Percentiles rank a stretch among this genome's conserved stretches.
phyloP scores from a whole-genome alignment of 2,113 vertebrate genomes.

The Sclerurus mexicanus region DNA sequence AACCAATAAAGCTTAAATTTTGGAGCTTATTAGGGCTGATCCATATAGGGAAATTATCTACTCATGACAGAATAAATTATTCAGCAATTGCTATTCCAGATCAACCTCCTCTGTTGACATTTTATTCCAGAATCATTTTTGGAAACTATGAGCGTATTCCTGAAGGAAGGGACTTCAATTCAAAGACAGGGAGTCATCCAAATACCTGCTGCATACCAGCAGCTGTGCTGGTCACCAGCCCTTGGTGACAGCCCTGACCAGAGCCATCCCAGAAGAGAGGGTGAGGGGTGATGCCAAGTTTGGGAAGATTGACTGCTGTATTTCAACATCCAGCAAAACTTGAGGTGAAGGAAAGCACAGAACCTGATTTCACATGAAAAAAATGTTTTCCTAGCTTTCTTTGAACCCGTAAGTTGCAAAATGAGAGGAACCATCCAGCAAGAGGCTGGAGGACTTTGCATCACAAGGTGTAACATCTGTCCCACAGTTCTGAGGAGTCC shows the following conservation, averaged over 20 bases:
- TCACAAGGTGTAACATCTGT: neutral
- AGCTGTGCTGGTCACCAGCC: neutral
- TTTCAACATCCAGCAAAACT: neutral
- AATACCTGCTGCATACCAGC: neutral
- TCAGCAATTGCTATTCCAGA: slow-evolving; percentile 28
- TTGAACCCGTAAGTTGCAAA: neutral
- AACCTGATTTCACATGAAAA: accelerated
- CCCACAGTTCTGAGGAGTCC: neutral
- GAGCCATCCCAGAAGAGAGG: neutral
- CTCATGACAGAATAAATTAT: slow-evolving; percentile 47
- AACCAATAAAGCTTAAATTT: slow-evolving; percentile 18
- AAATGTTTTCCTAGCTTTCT: neutral
- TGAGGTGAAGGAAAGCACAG: neutral
- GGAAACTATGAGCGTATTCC: neutral
- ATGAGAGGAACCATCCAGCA: neutral
- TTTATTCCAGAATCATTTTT: slow-evolving; percentile 19
- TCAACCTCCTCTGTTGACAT: neutral
- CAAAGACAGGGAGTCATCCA: neutral
- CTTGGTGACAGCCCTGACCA: neutral
- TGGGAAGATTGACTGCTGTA: neutral
- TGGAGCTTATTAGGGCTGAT: neutral
- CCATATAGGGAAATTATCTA: slow-evolving; percentile 28
- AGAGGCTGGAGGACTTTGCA: neutral
- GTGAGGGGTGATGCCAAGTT: neutral
- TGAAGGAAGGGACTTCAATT: neutral